A percentile compares a stretch with the other conserved stretches of the same genome.
Conservation (phyloP, 2,113 vertebrate genomes). For the Psammodynastes pulverulentus region DNA sequence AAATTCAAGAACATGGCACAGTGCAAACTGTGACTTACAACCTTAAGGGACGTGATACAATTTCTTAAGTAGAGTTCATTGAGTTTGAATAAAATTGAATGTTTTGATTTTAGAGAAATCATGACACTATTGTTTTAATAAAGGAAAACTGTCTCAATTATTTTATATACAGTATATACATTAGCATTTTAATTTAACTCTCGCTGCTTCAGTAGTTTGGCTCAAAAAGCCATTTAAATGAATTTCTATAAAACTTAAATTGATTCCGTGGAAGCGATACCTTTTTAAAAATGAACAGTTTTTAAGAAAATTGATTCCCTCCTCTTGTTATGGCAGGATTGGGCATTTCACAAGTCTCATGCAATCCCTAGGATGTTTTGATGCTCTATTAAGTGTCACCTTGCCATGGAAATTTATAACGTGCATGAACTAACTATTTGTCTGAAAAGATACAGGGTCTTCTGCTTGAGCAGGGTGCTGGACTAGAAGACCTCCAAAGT, state of each 20-base stretch:
- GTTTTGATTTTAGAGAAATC: not conserved
- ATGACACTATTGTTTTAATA: constrained; percentile 1
- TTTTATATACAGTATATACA: fast-evolving
- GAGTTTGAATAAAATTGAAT: not conserved
- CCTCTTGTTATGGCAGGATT: not conserved
- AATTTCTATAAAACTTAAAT: not conserved
- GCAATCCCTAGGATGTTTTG: not conserved
- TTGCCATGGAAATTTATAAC: not conserved
- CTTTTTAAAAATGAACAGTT: not conserved
- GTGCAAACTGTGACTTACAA: not conserved
- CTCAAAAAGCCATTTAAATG: not conserved
- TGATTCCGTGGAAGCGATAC: not conserved
- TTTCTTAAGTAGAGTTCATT: constrained; percentile 23
- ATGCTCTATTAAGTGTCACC: not conserved
- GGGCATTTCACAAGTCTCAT: not conserved
- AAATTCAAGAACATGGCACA: not conserved
- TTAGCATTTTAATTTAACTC: not conserved
- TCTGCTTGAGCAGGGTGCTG: not conserved
- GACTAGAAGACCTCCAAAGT: not conserved
- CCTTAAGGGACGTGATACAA: not conserved
- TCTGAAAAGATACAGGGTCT: not conserved
- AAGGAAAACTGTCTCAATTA: not conserved
- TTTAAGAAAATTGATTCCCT: not conserved
- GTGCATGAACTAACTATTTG: not conserved
- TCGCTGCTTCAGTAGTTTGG: not conserved